These are phyloP conservation scores for Acipenser ruthenus DNA, from an alignment of 2,797 vertebrate genomes.

Conservation along the genomic window DNA sequence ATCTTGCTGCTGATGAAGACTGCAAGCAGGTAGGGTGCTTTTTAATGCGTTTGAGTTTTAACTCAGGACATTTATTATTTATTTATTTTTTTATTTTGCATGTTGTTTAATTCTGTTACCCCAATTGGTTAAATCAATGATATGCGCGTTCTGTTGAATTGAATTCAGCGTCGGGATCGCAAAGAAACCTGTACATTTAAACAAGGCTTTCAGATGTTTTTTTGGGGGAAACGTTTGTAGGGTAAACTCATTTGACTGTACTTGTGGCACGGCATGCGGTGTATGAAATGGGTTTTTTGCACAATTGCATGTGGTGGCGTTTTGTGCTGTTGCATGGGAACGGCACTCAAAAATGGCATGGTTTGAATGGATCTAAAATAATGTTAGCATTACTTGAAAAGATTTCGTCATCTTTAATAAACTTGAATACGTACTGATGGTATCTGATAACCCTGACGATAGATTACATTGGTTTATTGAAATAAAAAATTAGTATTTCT, in stretches of 20 bases:
- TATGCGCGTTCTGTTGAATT: not conserved
- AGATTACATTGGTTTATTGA: too few relatives aligned
- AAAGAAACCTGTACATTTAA: conserved; percentile 12
- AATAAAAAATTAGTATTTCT: too few relatives aligned
- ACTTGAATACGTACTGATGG: too few relatives aligned
- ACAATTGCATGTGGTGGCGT: conserved; percentile 8
- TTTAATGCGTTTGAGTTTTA: not conserved
- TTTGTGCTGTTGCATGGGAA: conserved; percentile 9
- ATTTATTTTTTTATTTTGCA: conserved; percentile 3
- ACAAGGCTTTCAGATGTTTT: not conserved
- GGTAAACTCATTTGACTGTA: too few relatives aligned
- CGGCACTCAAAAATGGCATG: not conserved
- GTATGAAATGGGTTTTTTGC: not conserved
- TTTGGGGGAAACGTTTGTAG: too few relatives aligned
- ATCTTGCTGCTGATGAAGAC: conserved; percentile 14
- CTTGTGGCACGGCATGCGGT: too few relatives aligned
- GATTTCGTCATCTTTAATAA: not conserved
- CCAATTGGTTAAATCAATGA: not conserved
- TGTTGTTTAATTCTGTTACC: too few relatives aligned
- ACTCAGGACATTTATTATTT: not conserved
- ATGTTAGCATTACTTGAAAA: conserved; percentile 13
- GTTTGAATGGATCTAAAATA: conserved; percentile 4
- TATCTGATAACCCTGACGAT: too few relatives aligned
- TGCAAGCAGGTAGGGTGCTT: conserved; percentile 18
- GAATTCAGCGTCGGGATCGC: not conserved